These are phyloP conservation scores for Pitangus sulphuratus DNA, from an alignment of 2,797 vertebrate species.

Conservation along the genomic window DNA sequence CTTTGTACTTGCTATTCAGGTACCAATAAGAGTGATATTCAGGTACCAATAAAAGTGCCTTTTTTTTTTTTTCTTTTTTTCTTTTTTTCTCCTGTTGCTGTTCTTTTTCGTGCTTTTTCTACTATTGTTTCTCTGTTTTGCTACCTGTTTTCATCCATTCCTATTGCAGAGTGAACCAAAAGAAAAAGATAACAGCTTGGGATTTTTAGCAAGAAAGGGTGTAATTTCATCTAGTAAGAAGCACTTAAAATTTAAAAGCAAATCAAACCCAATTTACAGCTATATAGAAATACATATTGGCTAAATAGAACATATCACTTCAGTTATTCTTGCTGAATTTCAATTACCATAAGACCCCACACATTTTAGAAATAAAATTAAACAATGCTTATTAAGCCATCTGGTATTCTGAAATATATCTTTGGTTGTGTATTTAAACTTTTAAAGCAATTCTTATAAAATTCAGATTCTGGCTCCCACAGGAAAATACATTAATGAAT, in stretches of 20 bases:
- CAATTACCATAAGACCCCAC: not conserved
- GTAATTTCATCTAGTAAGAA: not conserved
- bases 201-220: not conserved
- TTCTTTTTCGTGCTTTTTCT: not conserved
- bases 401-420: not conserved
- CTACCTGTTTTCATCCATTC: not conserved
- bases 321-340: not conserved
- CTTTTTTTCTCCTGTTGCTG: not conserved
- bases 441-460: not conserved
- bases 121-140: not conserved
- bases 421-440: not conserved
- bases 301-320: not conserved
- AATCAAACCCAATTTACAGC: not conserved
- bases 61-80: not conserved
- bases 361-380: not conserved
- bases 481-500: constrained; percentile 1
- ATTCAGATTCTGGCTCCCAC: not conserved
- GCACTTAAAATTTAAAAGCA: constrained; percentile 17
- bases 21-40: not conserved
- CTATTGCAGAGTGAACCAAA: not conserved
- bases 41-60: not conserved
- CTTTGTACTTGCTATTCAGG: not conserved
- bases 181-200: not conserved
- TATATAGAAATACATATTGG: not conserved
- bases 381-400: not conserved